Evolutionary conservation across 2,113 vertebrate genomes (phyloP).

Genomic region (Paratilapia polleni): DNA sequence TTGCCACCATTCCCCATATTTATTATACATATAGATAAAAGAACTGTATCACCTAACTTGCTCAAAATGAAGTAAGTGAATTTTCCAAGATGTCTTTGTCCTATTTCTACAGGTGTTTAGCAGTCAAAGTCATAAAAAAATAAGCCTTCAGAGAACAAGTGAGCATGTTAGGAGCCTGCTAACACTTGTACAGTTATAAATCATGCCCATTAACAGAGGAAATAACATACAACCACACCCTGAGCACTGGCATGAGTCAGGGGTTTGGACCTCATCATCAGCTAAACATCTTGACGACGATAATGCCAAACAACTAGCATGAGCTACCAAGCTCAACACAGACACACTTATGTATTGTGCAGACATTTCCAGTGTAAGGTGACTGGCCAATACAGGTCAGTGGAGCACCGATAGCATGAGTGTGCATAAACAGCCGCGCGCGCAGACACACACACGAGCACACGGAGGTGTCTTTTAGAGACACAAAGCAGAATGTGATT

Average conservation of each 20-base stretch:
- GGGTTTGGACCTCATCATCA: neutral
- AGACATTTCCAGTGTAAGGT: constrained; percentile 25
- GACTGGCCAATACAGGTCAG: constrained; percentile 62
- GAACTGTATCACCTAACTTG: neutral
- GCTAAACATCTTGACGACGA: constrained; percentile 28
- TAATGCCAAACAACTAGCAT: constrained; percentile 11
- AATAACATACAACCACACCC: constrained; percentile 50
- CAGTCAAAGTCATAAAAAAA: neutral
- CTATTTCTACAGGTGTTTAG: neutral
- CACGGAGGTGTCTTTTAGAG: neutral
- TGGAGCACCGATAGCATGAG: constrained; percentile 36
- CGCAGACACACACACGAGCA: neutral
- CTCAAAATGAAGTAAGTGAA: neutral
- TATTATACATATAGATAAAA: neutral
- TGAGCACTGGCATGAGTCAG: constrained; percentile 33
- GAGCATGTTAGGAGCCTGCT: constrained; percentile 1
- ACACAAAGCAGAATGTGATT: constrained; percentile 12
- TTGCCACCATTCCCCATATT: neutral
- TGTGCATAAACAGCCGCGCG: neutral
- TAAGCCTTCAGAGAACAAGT: neutral
- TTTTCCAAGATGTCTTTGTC: neutral
- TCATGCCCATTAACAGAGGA: constrained; percentile 38
- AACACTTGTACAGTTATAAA: constrained; percentile 12
- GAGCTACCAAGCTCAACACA: neutral
- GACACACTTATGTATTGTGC: neutral